phyloP scores from a whole-genome alignment of 2,888 invertebrate species.

The Selenia dentaria region DNA sequence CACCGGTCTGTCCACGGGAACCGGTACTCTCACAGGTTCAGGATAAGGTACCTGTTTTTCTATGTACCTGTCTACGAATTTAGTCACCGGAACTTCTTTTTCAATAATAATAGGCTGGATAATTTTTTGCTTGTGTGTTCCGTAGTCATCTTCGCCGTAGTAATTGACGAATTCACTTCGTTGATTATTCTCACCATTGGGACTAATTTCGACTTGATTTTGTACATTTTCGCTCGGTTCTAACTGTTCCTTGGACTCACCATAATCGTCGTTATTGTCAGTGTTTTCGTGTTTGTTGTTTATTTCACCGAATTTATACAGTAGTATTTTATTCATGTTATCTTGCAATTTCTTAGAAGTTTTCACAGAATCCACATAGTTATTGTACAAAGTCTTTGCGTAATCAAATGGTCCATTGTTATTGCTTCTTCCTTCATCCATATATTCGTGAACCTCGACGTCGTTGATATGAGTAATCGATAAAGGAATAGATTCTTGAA shows the following conservation, averaged over 20 bases:
- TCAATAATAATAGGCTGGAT: conserved; percentile 76
- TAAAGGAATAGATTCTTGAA: conserved; percentile 86
- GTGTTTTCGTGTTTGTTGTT: conserved; percentile 55
- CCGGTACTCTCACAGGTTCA: conserved; percentile 62
- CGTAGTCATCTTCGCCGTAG: conserved; percentile 41
- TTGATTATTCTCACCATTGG: conserved; percentile 50
- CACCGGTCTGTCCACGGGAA: conserved; percentile 71
- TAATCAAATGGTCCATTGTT: conserved; percentile 53
- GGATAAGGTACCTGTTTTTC: conserved; percentile 75
- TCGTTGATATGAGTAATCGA: conserved; percentile 79
- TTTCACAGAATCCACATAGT: conserved; percentile 65
- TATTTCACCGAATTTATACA: conserved; percentile 46
- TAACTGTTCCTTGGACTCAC: conserved; percentile 53
- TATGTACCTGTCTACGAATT: conserved; percentile 70
- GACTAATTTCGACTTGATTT: conserved; percentile 55
- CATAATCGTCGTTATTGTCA: conserved; percentile 36
- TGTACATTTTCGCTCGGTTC: conserved; percentile 65
- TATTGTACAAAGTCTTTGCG: conserved; percentile 59
- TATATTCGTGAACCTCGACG: conserved; percentile 72
- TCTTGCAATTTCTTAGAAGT: conserved; percentile 65
- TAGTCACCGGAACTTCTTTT: conserved; percentile 74
- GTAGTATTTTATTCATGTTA: conserved; percentile 53
- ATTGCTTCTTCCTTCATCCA: conserved; percentile 68
- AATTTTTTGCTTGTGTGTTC: conserved; percentile 57
- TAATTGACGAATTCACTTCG: conserved; percentile 55